phyloP scores from a whole-genome alignment of 2,797 vertebrate species.

The Urophycis tenuis region DNA sequence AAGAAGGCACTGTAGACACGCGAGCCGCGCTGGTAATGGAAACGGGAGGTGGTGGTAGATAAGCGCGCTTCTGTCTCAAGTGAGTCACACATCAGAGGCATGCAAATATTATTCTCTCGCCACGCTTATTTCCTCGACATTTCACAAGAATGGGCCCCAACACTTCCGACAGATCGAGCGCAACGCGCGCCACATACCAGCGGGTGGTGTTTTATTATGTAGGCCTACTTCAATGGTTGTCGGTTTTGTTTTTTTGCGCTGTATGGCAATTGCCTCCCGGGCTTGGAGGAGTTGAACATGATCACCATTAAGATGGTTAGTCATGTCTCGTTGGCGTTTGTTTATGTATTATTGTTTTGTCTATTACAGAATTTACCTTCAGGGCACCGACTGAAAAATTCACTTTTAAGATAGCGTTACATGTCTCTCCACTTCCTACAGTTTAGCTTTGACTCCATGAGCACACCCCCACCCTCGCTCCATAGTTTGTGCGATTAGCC shows the following conservation, averaged over 20 bases:
- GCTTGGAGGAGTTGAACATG: slow-evolving; percentile 9
- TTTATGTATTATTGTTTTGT: not conserved
- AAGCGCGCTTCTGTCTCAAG: slow-evolving; percentile 14
- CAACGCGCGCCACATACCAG: slow-evolving; percentile 26
- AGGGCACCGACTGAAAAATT: not conserved
- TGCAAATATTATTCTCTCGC: slow-evolving; percentile 36
- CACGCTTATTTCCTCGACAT: slow-evolving; percentile 40
- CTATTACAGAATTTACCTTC: not conserved
- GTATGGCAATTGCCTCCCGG: slow-evolving; percentile 13
- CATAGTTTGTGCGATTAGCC: not conserved
- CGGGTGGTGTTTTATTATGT: slow-evolving; percentile 14
- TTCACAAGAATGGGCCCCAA: slow-evolving; percentile 32
- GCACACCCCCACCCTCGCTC: not conserved
- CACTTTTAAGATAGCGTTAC: not conserved
- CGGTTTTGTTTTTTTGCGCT: not conserved
- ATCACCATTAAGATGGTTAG: slow-evolving; percentile 1
- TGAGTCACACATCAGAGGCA: slow-evolving; percentile 27
- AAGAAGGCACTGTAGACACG: not conserved
- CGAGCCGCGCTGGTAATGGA: not conserved
- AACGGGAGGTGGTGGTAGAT: not conserved
- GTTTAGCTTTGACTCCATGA: not conserved
- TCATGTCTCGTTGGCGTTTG: not conserved
- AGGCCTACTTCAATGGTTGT: not conserved
- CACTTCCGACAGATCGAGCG: slow-evolving; percentile 43
- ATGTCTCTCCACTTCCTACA: not conserved